Base-by-base conservation (phyloP, 2,113 vertebrate species). In the Illadopsis cleaveri region DNA sequence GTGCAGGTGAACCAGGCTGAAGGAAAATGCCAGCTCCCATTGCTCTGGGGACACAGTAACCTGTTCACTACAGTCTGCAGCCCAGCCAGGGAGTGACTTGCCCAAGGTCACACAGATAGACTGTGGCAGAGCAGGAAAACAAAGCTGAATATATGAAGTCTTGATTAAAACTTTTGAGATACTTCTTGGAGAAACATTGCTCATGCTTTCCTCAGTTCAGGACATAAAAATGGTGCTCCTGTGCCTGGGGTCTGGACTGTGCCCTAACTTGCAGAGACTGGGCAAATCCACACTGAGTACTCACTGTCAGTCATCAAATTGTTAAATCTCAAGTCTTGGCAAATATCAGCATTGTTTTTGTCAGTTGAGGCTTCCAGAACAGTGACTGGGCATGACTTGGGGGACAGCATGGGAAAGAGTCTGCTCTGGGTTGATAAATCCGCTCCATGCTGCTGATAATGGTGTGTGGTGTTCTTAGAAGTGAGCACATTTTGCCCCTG, bases 101-200 rank as follows among this genome's bases (percentile, higher is more conserved):
- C 38, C 82, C 96, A 97, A 96, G 96, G 96, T 97, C 92, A 94
- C 62, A 27, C 92, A 81, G 82, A 51, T 4, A 71, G 56, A 81
- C 64, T 0, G 0, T 80, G 51, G 64, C 2, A 1, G 53, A 94
- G 44, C 48, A 95, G 72, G 61, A 92, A 86, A 95, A 70, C 68
- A 71, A 80, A 84, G 64, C 71, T 38, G 76, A 12, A 6, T 86
- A 30, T 21, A 22, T 42, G 37, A 85, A 93, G 6, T 27, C 56
- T 80, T 62, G 56, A 68, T 71, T 61, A 50, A 89, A 51, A 40
- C 20, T 86, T 84, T 48, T 69, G 24, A 73, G 25, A 35, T 66
- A 51, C 0, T 0, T 73, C 17, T 27, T 37, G 21, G 18, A 92
- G 58, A 35, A 73, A 38, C n/a, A 33, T 14, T 65, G 20, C 6